phyloP scores from a whole-genome alignment of 2,888 invertebrate genomes.

The Biston stratarius region DNA sequence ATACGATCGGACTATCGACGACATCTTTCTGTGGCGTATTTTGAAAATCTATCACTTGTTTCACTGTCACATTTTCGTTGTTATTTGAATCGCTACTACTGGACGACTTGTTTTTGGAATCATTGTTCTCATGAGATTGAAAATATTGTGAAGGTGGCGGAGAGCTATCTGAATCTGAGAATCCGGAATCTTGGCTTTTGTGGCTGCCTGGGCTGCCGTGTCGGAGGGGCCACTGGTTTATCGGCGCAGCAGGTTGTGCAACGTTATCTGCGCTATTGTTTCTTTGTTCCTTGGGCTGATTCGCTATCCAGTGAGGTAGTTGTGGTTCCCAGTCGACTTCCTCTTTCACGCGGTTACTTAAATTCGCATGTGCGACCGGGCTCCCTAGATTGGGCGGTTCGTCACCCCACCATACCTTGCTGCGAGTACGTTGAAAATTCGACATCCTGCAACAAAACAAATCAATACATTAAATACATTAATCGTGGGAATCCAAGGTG shows the following conservation, averaged over 20 bases:
- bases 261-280: conserved; percentile 75
- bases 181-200: conserved; percentile 93
- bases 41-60: conserved; percentile 76
- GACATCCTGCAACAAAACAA: conserved; percentile 86
- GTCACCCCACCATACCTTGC: conserved; percentile 90
- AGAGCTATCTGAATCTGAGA: conserved; percentile 91
- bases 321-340: conserved; percentile 83
- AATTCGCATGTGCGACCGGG: conserved; percentile 74
- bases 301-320: conserved; percentile 83
- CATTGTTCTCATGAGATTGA: conserved; percentile 65
- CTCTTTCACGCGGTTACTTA: conserved; percentile 62
- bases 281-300: conserved; percentile 73
- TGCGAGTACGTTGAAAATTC: conserved; percentile 88
- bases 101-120: conserved; percentile 71
- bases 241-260: conserved; percentile 66
- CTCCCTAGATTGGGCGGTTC: conserved; percentile 76
- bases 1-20: conserved; percentile 62
- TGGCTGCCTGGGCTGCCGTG: conserved; percentile 88
- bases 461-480: conserved; percentile 58
- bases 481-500: conserved; percentile 76
- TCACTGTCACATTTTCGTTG: conserved; percentile 79
- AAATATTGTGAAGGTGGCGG: conserved; percentile 82
- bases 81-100: conserved; percentile 80
- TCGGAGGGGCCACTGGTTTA: conserved; percentile 79
- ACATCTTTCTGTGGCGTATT: conserved; percentile 69